phyloP scores from a whole-genome alignment of 2,113 vertebrate genomes.

The Orcinus orca region DNA sequence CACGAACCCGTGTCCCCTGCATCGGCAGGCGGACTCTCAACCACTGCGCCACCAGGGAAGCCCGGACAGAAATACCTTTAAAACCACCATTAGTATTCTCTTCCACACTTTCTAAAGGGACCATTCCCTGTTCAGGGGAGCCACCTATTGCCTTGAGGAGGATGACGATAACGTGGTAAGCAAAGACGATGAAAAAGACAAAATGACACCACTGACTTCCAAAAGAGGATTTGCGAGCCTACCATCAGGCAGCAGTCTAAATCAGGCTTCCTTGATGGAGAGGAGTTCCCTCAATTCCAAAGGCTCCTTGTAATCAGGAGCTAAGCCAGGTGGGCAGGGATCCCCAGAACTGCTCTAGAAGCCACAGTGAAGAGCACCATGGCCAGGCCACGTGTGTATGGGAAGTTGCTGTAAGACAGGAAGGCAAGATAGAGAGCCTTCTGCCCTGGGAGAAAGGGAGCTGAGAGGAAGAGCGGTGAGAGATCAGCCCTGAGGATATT shows the following conservation, averaged over 20 bases:
- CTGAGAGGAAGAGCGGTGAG: not conserved
- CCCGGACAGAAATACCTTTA: not conserved
- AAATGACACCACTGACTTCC: not conserved
- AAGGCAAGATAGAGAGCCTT: not conserved
- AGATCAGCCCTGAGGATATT: not conserved
- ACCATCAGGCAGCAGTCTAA: not conserved
- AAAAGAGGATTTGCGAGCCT: not conserved
- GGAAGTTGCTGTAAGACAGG: not conserved
- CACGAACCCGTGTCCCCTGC: no score
- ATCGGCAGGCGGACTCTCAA: no score
- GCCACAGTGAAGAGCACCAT: not conserved
- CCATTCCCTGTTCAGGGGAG: not conserved
- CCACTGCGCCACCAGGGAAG: no score
- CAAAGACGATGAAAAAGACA: not conserved
- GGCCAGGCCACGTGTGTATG: rapidly evolving
- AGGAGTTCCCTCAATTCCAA: not conserved
- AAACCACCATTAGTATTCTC: not conserved
- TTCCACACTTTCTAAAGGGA: not conserved
- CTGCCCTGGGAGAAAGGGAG: not conserved
- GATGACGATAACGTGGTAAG: not conserved
- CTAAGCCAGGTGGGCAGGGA: no score
- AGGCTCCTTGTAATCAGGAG: not conserved
- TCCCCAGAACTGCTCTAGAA: not conserved
- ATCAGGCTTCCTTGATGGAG: not conserved
- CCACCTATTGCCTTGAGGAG: not conserved